Evolutionary conservation across 2,113 vertebrate species (phyloP).

Genomic region (Excalfactoria chinensis): DNA sequence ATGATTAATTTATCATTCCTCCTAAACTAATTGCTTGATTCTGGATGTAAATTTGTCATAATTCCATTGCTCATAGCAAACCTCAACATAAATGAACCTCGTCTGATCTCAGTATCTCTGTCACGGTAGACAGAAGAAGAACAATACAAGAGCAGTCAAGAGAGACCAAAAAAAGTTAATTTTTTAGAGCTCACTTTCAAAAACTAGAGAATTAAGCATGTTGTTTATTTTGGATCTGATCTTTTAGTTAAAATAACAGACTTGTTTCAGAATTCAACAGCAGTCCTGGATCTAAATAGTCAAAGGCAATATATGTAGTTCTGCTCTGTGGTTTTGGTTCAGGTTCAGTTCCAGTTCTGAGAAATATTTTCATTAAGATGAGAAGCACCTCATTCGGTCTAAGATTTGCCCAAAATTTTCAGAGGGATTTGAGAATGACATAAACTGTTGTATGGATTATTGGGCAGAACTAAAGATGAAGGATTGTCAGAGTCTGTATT

Average conservation of each 20-base stretch:
- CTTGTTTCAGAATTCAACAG: neutral
- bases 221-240: neutral
- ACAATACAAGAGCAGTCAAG: neutral
- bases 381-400: neutral
- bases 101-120: neutral
- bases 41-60: neutral
- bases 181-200: rapidly evolving
- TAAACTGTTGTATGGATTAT: neutral
- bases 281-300: neutral
- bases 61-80: neutral
- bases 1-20: neutral
- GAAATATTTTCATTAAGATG: neutral
- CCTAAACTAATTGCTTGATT: slow-evolving; percentile 4
- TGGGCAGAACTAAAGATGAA: neutral
- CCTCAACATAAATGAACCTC: neutral
- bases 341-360: slow-evolving; percentile 1
- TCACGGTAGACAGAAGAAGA: neutral
- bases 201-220: rapidly evolving
- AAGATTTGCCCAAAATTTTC: neutral
- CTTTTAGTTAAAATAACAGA: neutral
- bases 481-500: neutral
- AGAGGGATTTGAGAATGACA: neutral
- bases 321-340: slow-evolving; percentile 17
- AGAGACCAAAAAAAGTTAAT: neutral
- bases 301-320: neutral